These are phyloP conservation scores for Lithobius niger DNA, from an alignment of 1,140 invertebrate species.

Conservation along the genomic window DNA sequence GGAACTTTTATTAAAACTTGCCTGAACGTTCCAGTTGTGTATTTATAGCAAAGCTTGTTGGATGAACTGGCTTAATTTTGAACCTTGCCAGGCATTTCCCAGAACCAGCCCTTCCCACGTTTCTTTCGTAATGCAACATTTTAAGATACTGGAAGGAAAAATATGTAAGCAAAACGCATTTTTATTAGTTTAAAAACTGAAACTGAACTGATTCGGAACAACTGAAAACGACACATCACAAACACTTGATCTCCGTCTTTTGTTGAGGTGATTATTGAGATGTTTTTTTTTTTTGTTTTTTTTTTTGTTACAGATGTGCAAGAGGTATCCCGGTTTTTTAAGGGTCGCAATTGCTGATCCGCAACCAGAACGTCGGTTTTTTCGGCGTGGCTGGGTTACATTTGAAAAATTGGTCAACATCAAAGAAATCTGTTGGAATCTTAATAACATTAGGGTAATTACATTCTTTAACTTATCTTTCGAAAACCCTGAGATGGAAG, in stretches of 20 bases:
- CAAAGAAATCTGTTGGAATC: constrained; percentile 98
- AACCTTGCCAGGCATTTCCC: too few relatives aligned
- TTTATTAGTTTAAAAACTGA: constrained; percentile 1
- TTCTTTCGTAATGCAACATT: too few relatives aligned
- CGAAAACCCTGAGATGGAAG: too few relatives aligned
- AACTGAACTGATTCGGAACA: constrained; percentile 6
- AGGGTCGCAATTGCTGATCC: constrained; percentile 94
- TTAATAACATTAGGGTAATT: constrained; percentile 82
- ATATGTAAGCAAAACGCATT: too few relatives aligned
- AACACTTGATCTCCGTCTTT: not conserved
- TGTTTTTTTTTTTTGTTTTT: not conserved
- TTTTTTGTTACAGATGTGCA: constrained; percentile 58
- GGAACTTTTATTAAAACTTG: too few relatives aligned
- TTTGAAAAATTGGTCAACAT: constrained; percentile 95
- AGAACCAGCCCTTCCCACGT: too few relatives aligned
- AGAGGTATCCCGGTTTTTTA: constrained; percentile 88
- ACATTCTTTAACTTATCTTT: not conserved
- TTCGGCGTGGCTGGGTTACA: constrained; percentile 94
- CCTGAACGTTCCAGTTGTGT: too few relatives aligned
- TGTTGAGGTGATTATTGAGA: not conserved
- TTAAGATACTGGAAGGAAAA: too few relatives aligned
- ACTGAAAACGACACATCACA: not conserved
- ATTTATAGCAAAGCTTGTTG: too few relatives aligned
- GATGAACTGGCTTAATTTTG: too few relatives aligned
- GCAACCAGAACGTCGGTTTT: constrained; percentile 84